Evolutionary conservation across 1,140 invertebrate genomes (phyloP).

Genomic region (Ectropis grisescens): DNA sequence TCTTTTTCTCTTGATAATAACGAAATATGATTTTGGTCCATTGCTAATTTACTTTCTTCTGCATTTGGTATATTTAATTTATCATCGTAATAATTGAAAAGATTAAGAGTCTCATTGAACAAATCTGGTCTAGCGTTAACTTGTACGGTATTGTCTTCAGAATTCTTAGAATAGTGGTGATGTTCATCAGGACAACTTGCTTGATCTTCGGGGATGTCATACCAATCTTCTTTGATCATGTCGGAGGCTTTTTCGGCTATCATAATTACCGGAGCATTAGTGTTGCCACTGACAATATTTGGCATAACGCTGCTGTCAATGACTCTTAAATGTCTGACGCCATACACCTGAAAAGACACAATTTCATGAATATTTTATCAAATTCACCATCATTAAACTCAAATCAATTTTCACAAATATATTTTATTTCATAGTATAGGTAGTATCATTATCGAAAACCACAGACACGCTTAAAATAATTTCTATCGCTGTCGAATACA

Average conservation of each 20-base stretch:
- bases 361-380: not conserved
- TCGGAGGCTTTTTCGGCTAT: slow-evolving; percentile 93
- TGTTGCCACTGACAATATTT: slow-evolving; percentile 85
- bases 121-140: slow-evolving; percentile 17
- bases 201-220: slow-evolving; percentile 14
- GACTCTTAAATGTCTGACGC: slow-evolving; percentile 79
- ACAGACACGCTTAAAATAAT: too few relatives aligned
- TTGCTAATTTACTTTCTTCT: not conserved
- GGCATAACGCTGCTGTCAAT: slow-evolving; percentile 88
- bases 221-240: slow-evolving; percentile 84
- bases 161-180: slow-evolving; percentile 7
- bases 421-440: too few relatives aligned
- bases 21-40: slow-evolving; percentile 1
- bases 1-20: not conserved
- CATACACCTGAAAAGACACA: slow-evolving; percentile 74
- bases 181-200: slow-evolving; percentile 1
- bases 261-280: slow-evolving; percentile 91
- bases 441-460: too few relatives aligned
- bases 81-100: slow-evolving; percentile 28
- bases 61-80: slow-evolving; percentile 2
- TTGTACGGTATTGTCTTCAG: slow-evolving; percentile 14
- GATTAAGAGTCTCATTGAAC: slow-evolving; percentile 32
- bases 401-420: too few relatives aligned
- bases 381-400: too few relatives aligned
- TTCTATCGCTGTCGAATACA: too few relatives aligned